phyloP scores from a whole-genome alignment of 2,888 invertebrate genomes.

The Oxytorus armatus region DNA sequence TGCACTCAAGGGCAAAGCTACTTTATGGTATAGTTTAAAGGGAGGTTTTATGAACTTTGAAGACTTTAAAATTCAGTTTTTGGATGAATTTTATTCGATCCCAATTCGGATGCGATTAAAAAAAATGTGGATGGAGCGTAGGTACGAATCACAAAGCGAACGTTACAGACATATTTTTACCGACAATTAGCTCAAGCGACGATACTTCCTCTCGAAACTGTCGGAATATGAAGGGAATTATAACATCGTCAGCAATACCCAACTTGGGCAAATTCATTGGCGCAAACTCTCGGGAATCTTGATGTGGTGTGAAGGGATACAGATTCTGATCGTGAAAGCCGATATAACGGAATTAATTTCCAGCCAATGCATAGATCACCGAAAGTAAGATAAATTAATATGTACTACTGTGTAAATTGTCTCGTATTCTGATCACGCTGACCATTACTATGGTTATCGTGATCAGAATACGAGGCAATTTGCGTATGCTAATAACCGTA shows the following conservation, averaged over 20 bases:
- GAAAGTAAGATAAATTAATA: neutral
- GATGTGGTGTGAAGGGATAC: constrained; percentile 6
- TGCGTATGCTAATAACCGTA: no score
- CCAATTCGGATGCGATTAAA: constrained; percentile 47
- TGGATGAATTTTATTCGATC: constrained; percentile 57
- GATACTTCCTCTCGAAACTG: neutral
- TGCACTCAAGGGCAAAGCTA: no score
- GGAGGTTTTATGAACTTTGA: no score
- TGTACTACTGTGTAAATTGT: no score
- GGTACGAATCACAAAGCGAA: neutral
- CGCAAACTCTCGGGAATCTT: constrained; percentile 6
- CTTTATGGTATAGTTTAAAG: no score
- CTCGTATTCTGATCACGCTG: no score
- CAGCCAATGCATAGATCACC: neutral
- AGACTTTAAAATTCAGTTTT: constrained; percentile 45
- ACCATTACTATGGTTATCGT: neutral
- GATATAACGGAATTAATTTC: neutral
- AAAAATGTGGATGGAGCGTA: constrained; percentile 21
- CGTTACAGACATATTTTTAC: constrained; percentile 8
- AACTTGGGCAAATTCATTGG: constrained; percentile 10
- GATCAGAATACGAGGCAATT: no score
- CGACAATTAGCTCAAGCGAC: neutral
- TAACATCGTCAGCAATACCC: constrained; percentile 15
- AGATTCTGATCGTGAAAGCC: neutral
- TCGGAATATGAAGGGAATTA: constrained; percentile 14